Percentiles rank a stretch among this genome's conserved stretches.
These are phyloP conservation scores for Lypha dubia DNA, from an alignment of 2,888 invertebrate genomes.

Conservation along the genomic window DNA sequence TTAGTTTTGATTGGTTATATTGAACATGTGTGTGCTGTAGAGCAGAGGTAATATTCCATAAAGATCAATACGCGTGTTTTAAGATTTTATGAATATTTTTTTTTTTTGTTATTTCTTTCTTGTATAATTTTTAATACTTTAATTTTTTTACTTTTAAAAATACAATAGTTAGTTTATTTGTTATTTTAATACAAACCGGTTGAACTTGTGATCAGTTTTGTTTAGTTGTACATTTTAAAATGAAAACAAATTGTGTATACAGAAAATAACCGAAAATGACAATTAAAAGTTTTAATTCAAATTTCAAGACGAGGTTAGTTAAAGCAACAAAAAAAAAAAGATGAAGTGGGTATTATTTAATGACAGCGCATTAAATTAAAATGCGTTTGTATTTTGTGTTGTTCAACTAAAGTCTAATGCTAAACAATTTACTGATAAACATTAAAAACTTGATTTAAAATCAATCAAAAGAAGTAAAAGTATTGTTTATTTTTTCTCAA, in stretches of 20 bases:
- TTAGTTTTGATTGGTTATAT: slow-evolving; percentile 26
- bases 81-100: not conserved
- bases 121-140: not conserved
- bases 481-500: not conserved
- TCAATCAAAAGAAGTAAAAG: not conserved
- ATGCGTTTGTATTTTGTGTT: not conserved
- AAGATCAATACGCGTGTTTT: slow-evolving; percentile 29
- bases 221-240: slow-evolving; percentile 45
- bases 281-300: slow-evolving; percentile 38
- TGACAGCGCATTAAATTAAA: not conserved
- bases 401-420: not conserved
- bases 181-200: slow-evolving; percentile 51
- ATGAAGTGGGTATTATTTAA: slow-evolving; percentile 23
- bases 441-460: slow-evolving; percentile 18
- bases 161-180: slow-evolving; percentile 45
- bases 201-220: slow-evolving; percentile 50
- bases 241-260: slow-evolving; percentile 16
- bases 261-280: slow-evolving; percentile 27
- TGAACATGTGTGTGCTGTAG: slow-evolving; percentile 35
- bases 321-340: too few relatives aligned
- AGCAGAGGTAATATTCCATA: slow-evolving; percentile 40
- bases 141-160: slow-evolving; percentile 19
- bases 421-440: not conserved
- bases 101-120: slow-evolving; percentile 3
- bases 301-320: slow-evolving; percentile 26